These are phyloP conservation scores for Sipha maydis DNA, from an alignment of 2,888 invertebrate species.

Conservation along the genomic window DNA sequence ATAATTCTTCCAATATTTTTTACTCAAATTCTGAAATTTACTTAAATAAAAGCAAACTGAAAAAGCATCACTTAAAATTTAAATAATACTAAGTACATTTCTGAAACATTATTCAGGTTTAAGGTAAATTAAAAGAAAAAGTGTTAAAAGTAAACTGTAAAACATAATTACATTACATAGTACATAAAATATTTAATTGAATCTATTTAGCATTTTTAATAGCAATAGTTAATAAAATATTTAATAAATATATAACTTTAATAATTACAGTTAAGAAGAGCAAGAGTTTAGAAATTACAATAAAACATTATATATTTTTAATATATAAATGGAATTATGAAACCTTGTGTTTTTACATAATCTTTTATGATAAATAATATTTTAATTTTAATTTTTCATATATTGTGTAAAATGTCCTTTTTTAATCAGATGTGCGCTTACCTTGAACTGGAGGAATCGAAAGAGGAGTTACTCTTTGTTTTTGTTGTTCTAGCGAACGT, in stretches of 20 bases:
- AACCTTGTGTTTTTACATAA: conserved; percentile 61
- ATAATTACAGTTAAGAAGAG: background rate
- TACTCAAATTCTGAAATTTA: no score
- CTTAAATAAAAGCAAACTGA: no score
- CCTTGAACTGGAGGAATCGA: conserved; percentile 60
- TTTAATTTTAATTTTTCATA: conserved; percentile 53
- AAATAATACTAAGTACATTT: no score
- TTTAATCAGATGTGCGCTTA: conserved; percentile 60
- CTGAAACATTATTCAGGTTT: no score
- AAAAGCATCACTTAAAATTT: no score
- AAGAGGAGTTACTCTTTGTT: conserved; percentile 61
- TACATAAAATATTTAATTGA: background rate
- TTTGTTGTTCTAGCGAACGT: conserved; percentile 62
- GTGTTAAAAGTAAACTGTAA: background rate
- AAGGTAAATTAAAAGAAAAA: background rate
- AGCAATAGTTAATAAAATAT: background rate
- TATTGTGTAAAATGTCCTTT: conserved; percentile 45
- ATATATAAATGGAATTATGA: conserved; percentile 33
- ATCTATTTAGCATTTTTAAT: background rate
- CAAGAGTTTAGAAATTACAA: background rate
- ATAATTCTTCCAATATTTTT: no score
- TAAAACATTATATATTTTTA: background rate
- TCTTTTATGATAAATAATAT: conserved; percentile 43
- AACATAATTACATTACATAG: background rate
- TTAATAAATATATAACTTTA: background rate